phyloP scores from a whole-genome alignment of 2,797 vertebrate genomes.

The Anniella stebbinsi region DNA sequence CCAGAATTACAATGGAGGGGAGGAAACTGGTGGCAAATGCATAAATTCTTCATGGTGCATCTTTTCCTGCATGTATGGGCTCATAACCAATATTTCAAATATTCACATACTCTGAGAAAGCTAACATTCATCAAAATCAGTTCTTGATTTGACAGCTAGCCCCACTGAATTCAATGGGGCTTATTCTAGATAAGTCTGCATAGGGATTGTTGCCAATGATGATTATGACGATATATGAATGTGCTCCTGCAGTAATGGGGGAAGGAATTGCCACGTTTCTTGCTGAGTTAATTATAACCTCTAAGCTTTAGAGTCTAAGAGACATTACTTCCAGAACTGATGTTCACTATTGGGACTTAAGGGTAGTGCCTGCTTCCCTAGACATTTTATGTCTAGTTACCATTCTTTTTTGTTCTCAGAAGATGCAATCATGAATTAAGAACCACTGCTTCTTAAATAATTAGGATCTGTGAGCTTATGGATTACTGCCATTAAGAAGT shows the following conservation, averaged over 20 bases:
- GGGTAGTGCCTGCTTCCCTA: slow-evolving; percentile 10
- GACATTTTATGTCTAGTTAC: slow-evolving; percentile 32
- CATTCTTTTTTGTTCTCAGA: slow-evolving; percentile 60
- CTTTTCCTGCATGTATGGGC: too few species aligned
- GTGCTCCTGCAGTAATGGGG: slow-evolving; percentile 12
- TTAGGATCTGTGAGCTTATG: slow-evolving; percentile 75
- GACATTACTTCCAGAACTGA: slow-evolving; percentile 49
- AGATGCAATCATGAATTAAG: slow-evolving; percentile 70
- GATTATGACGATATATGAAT: not conserved
- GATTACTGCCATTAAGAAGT: slow-evolving; percentile 73
- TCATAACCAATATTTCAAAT: not conserved
- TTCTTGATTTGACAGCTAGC: slow-evolving; percentile 27
- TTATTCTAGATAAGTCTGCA: not conserved
- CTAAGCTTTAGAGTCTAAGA: slow-evolving; percentile 6
- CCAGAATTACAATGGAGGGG: too few species aligned
- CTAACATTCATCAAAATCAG: slow-evolving; percentile 11
- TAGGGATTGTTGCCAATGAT: not conserved
- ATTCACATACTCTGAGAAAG: not conserved
- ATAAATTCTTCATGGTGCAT: not conserved
- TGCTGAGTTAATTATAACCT: slow-evolving; percentile 64
- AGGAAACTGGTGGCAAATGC: not conserved
- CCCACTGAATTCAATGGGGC: not conserved
- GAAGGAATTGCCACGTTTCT: not conserved
- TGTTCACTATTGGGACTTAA: slow-evolving; percentile 58
- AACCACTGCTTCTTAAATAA: slow-evolving; percentile 70